Evolutionary conservation across 2,888 invertebrate genomes (phyloP).

Genomic region (Tromatobia lineatoria): DNA sequence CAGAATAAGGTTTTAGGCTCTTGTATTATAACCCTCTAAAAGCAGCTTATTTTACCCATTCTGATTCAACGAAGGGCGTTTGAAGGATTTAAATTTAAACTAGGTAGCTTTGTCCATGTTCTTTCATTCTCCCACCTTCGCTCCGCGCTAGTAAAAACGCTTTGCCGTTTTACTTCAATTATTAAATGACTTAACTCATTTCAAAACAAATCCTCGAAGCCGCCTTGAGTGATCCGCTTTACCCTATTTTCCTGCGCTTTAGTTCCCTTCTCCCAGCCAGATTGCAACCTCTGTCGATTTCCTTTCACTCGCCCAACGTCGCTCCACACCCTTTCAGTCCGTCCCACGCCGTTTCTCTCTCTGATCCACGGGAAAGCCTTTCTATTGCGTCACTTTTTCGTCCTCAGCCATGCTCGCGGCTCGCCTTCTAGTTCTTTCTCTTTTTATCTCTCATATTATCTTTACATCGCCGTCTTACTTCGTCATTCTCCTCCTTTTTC

Average conservation of each 20-base stretch:
- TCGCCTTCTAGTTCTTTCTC: conserved; percentile 30
- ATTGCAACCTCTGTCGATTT: conserved; percentile 27
- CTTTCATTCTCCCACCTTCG: no score
- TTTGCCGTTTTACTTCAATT: not conserved
- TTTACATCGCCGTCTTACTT: conserved; percentile 48
- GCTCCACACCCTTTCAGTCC: conserved; percentile 31
- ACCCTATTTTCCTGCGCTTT: not conserved
- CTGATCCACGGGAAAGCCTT: conserved; percentile 52
- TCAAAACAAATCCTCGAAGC: not conserved
- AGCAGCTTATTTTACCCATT: no score
- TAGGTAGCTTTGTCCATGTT: no score
- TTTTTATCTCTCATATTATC: conserved; percentile 49
- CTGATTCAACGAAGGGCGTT: no score
- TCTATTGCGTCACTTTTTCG: conserved; percentile 47
- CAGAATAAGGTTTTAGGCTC: no score
- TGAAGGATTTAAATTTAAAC: not conserved
- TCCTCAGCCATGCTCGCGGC: conserved; percentile 48
- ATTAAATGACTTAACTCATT: not conserved
- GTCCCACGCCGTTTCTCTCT: conserved; percentile 25
- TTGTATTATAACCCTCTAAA: no score
- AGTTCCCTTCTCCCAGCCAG: not conserved
- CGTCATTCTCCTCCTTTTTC: conserved; percentile 29
- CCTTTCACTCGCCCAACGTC: conserved; percentile 52
- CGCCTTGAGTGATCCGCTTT: not conserved
- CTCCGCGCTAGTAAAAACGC: no score